Base-by-base conservation (phyloP, 2,113 vertebrate species). In the Corythoichthys haematopterus region DNA sequence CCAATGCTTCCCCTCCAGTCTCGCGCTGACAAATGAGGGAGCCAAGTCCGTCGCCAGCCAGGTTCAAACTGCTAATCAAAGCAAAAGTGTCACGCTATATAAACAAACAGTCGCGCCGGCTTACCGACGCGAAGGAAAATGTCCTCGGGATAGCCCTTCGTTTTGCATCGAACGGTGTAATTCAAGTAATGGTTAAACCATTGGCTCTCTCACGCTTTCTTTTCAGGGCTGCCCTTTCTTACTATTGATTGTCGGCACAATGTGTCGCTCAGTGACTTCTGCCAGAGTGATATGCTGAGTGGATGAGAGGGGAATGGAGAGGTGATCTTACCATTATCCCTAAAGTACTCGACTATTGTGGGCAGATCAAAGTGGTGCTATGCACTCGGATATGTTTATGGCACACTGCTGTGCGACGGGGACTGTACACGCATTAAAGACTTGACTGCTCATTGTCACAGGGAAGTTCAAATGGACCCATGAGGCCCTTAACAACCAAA, bases 331-430 rank as follows among this genome's bases (percentile, higher is more conserved):
- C 66, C 72, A 70, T 79, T 81, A 78, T 83, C 74, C 71, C 81
- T 68, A 66, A 85, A 70, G 76, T 66, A 7, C 78, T 74, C 55
- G 20, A 72, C 75, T 74, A 76, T 81, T 82, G 80, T 85, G 70
- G 57, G 75, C 71, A 75, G 72, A 87, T 87, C 80, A 87, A 83
- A 85, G 87, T 51, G 52, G 76, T 67, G 69, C 80, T 72, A 77
- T 76, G 70, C 67, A 12, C 37, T 45, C 51, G 74, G 65, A 71
- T 73, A 57, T 69, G 71, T 76, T 65, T 65, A 69, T 61, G 35
- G 13, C 51, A 57, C 15, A 52, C 38, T 38, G 53, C 71, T 63
- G 51, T 57, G 65, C 37, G 72, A 69, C 70, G 69, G 76, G 80
- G 86, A 74, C 66, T 58, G 75, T 83, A 77, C 87, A 46, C 15